These are phyloP conservation scores for Jordanella pulchra DNA, from an alignment of 2,797 vertebrate species.

Conservation along the genomic window DNA sequence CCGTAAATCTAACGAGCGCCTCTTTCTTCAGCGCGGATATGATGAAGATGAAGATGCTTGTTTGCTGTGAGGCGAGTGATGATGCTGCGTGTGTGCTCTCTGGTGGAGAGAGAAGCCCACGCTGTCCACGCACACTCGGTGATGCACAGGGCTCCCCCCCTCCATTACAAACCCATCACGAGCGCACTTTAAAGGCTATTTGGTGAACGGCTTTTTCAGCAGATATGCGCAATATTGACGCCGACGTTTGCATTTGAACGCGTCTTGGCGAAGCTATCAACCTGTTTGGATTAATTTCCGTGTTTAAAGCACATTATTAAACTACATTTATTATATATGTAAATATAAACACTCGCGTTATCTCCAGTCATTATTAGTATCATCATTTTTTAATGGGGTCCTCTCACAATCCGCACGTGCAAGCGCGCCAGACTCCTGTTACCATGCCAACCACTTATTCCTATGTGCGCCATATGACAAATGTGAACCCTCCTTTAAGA, in stretches of 20 bases:
- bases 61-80: conserved; percentile 60
- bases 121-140: conserved; percentile 59
- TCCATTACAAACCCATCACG: conserved; percentile 44
- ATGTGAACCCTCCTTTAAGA: conserved; percentile 24
- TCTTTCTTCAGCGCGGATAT: conserved; percentile 49
- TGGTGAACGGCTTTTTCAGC: conserved; percentile 26
- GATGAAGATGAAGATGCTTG: conserved; percentile 52
- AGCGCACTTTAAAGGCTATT: conserved; percentile 26
- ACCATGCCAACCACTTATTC: conserved; percentile 67
- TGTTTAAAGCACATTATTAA: background rate
- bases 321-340: background rate
- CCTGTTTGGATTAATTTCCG: background rate
- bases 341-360: conserved; percentile 4
- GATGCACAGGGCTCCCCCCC: conserved; percentile 61
- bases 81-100: conserved; percentile 43
- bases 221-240: conserved; percentile 28
- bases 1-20: conserved; percentile 47
- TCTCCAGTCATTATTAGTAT: conserved; percentile 6
- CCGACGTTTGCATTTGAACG: background rate
- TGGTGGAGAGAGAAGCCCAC: conserved; percentile 69
- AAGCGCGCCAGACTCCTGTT: conserved; percentile 66
- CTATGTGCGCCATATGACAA: conserved; percentile 8
- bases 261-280: background rate
- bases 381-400: conserved; percentile 9
- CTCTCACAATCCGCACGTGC: conserved; percentile 44